Evolutionary conservation across 2,113 vertebrate species (phyloP), one percentile per base, ranked within the genome.

Genomic region (Lucifuga dentata): DNA sequence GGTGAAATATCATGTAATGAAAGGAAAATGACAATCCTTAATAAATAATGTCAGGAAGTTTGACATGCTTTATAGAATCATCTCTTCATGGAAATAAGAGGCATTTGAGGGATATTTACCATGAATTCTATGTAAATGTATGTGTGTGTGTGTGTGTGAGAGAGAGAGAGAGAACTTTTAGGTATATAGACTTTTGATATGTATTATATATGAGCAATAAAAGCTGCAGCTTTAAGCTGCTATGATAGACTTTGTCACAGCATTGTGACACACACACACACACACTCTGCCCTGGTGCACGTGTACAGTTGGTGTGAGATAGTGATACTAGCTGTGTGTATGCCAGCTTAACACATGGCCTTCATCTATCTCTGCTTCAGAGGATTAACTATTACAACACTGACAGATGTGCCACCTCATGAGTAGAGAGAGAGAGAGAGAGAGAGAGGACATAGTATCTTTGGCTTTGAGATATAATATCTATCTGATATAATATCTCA

Each of bases 311-410:
- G 48, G 52, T 57, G 68, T 67, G 58, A 68, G 68, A 58, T 29
- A 68, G 65, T 66, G 59, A 70, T 32, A 52, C 61, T 20, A 45
- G 46, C 35, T 50, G 23, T 80, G 78, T 66, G 64, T 81, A 38
- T 17, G 58, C 23, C 71, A 63, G 78, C 61, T 76, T 60, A 73
- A 70, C 67, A 52, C 73, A 62, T 3, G 45, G 50, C 57, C 68
- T 26, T 35, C 61, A 44, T 80, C 43, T 44, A 66, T 51, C 66
- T 44, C 75, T 11, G 48, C 51, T 39, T 56, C 71, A 73, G 63
- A 70, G 80, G 78, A 89, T 87, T 78, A 84, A 70, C 69, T 57
- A n/a, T 50, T 72, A 72, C 61, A 63, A 49, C 73, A 68, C 52
- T 19, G 58, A 78, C 60, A 80, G 61, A 81, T 73, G 80, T 57